These are phyloP conservation scores for Eremobia ochroleuca DNA, from an alignment of 2,888 invertebrate species.

Conservation along the genomic window DNA sequence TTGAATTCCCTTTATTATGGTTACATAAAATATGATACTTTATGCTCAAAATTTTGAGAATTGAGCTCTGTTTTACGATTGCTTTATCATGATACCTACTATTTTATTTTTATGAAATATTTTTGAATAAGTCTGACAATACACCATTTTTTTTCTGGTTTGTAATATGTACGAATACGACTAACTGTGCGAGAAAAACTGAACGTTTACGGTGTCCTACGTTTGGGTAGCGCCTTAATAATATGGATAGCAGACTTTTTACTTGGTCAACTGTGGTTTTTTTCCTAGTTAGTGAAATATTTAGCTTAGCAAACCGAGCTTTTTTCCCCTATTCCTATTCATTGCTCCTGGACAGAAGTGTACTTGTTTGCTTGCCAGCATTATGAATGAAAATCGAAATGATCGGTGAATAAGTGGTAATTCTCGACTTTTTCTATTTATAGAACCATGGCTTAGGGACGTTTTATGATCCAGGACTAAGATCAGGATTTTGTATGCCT, in stretches of 20 bases:
- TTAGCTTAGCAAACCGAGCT: neutral
- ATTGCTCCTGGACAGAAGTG: neutral
- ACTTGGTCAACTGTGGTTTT: neutral
- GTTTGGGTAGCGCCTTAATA: no score
- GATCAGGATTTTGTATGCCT: neutral
- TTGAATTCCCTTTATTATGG: no score
- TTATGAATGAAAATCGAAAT: neutral
- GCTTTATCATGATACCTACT: no score
- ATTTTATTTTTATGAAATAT: no score
- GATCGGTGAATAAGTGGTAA: neutral
- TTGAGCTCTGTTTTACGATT: no score
- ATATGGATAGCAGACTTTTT: neutral
- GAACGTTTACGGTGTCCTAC: no score
- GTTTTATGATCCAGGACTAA: neutral
- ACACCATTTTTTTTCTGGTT: no score
- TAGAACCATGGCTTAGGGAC: neutral
- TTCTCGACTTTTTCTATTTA: neutral
- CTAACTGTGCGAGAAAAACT: no score
- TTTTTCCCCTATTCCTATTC: constrained; percentile 1
- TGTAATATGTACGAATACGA: no score
- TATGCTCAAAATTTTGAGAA: no score
- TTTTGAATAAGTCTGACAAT: no score
- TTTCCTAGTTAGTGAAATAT: neutral
- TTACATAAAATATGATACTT: no score
- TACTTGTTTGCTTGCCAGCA: neutral